These are phyloP conservation scores for Antheraea pernyi DNA, from an alignment of 1,140 invertebrate species.

Conservation along the genomic window DNA sequence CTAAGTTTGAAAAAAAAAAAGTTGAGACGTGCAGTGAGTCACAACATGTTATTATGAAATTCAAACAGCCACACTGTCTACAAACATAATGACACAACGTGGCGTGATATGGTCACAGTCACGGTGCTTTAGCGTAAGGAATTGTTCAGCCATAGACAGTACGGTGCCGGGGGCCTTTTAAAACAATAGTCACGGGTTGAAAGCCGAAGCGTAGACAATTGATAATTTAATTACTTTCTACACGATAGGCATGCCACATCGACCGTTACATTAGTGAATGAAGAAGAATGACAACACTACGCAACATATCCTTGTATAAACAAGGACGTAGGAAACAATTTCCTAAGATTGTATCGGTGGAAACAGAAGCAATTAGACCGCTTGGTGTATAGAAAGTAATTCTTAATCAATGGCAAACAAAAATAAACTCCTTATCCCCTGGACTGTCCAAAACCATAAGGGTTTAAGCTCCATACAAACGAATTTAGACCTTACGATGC, in stretches of 20 bases:
- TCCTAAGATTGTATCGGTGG: not conserved
- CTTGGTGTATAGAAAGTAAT: not conserved
- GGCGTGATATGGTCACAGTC: conserved; percentile 13
- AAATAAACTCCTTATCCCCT: no score
- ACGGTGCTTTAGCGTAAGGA: conserved; percentile 1
- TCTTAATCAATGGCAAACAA: not conserved
- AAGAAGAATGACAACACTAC: not conserved
- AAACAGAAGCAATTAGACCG: not conserved
- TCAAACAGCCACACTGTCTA: conserved; percentile 25
- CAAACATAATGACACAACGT: conserved; percentile 19
- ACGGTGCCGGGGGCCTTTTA: conserved; percentile 17
- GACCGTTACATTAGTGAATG: not conserved
- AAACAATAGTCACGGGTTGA: conserved; percentile 17
- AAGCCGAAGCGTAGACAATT: conserved; percentile 13
- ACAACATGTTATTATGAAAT: conserved; percentile 10
- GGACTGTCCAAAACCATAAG: no score
- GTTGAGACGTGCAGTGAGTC: not conserved
- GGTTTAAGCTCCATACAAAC: no score
- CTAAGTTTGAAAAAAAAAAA: not conserved
- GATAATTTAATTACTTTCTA: conserved; percentile 14
- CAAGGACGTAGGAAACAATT: not conserved
- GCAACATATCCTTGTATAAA: not conserved
- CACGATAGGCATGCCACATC: not conserved
- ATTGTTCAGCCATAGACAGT: conserved; percentile 19
- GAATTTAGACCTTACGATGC: no score